Base-by-base conservation (phyloP, 2,113 vertebrate genomes). In the Spea bombifrons region DNA sequence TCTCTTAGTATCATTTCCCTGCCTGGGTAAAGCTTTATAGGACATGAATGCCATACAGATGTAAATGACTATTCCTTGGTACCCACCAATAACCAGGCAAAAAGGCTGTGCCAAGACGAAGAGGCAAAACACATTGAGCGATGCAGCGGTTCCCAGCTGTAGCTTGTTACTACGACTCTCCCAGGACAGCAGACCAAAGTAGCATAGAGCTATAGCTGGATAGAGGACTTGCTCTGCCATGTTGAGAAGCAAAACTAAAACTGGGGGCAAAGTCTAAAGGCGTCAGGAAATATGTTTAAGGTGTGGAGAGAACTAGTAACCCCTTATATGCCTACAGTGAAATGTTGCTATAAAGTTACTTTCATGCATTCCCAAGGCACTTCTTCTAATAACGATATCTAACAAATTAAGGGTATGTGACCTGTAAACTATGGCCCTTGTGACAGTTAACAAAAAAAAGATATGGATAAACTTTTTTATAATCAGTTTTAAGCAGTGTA, bases 101-200 rank as follows among this genome's bases (percentile, higher is more conserved):
- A 92, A 75, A 0, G 92, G 92, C 88, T 94, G 93, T 4, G 81
- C 89, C 64, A 94, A 16, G 49, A 93, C 90, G 5, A 94, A 94
- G 78, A 94, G 84, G 16, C 87, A 91, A 87, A 93, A 92, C 4
- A 94, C 93, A 4, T 93, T 94, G 61, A 92, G 30, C 0, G 92
- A 92, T 0, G 93, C 92, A 0, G 87, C 86, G 7, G 92, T 82
- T 2, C 90, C 86, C 82, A 94, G 85, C 71, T 91, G 83, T 70
- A 94, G 79, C 0, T 80, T 83, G 30, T 89, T 80, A 0, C 88
- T 84, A 81, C 88, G 82, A 0, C 86, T 79, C 0, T 89, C 92
- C 71, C 83, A 84, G 75, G 89, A 78, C 76, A 94, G 90, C 0
- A 85, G 88, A 7, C 92, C 93, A 78, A 94, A 94, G 68, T 94